Percentiles rank a stretch among this genome's conserved stretches.
phyloP scores from a whole-genome alignment of 1,140 invertebrate species.

The Samia ricini region DNA sequence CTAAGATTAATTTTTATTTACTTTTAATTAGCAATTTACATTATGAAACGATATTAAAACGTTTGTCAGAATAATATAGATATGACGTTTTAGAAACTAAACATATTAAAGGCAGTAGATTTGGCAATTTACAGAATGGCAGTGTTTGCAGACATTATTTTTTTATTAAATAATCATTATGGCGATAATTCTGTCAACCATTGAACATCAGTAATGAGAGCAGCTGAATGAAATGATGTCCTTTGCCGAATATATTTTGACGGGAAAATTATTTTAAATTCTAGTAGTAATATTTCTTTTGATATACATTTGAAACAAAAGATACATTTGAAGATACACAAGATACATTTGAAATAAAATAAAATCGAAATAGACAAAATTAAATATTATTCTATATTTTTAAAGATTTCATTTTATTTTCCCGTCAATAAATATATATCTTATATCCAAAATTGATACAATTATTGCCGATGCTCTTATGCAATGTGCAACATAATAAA shows the following conservation, averaged over 20 bases:
- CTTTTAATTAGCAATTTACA: slow-evolving; percentile 1
- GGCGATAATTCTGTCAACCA: slow-evolving; percentile 8
- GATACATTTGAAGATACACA: too few species aligned
- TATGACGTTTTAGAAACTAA: not conserved
- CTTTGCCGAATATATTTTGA: not conserved
- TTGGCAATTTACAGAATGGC: slow-evolving; percentile 37
- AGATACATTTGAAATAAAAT: too few species aligned
- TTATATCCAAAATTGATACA: not conserved
- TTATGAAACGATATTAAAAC: not conserved
- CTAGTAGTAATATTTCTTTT: too few species aligned
- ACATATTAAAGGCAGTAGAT: not conserved
- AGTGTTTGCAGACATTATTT: slow-evolving; percentile 50
- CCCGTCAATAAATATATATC: too few species aligned
- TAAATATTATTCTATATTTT: too few species aligned
- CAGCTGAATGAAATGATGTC: not conserved
- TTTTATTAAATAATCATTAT: slow-evolving; percentile 14
- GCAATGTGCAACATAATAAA: not conserved
- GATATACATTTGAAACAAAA: too few species aligned
- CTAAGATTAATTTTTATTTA: not conserved
- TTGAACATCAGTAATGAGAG: not conserved
- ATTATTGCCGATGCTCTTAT: not conserved
- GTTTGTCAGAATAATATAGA: not conserved
- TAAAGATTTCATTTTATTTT: too few species aligned
- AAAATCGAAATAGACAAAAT: too few species aligned
- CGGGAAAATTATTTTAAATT: not conserved